Evolutionary conservation across 2,888 invertebrate genomes (phyloP).

Genomic region (Orthonychiurus folsomi): DNA sequence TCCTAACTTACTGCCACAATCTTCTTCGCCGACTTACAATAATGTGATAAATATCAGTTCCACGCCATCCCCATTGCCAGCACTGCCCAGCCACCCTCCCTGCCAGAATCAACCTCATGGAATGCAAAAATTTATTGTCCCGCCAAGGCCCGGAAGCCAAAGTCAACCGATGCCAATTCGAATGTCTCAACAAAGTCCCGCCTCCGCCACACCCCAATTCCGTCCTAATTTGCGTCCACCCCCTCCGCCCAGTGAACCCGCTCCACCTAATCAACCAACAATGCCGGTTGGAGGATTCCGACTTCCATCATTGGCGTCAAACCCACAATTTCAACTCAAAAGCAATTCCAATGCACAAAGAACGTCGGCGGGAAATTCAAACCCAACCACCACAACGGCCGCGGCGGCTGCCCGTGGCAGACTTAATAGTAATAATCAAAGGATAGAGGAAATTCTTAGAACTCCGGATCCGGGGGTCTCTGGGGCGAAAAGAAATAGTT

Average conservation of each 20-base stretch:
- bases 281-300: constrained; percentile 42
- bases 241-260: constrained; percentile 48
- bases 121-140: constrained; percentile 30
- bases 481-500: constrained; percentile 41
- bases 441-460: constrained; percentile 18
- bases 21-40: constrained; percentile 2
- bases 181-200: neutral
- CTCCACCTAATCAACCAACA: constrained; percentile 47
- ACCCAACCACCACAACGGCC: too few relatives aligned
- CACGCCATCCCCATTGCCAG: constrained; percentile 19
- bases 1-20: neutral
- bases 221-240: constrained; percentile 43
- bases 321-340: neutral
- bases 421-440: constrained; percentile 4
- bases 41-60: neutral
- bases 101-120: constrained; percentile 39
- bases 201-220: constrained; percentile 11
- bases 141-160: constrained; percentile 15
- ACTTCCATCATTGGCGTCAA: constrained; percentile 35
- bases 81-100: constrained; percentile 17
- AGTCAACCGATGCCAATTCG: neutral
- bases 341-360: neutral
- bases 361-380: constrained; percentile 20
- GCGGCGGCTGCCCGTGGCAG: neutral
- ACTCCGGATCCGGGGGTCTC: constrained; percentile 44